phyloP scores from a whole-genome alignment of 2,888 invertebrate genomes.

The Fissipunctia ypsillon region DNA sequence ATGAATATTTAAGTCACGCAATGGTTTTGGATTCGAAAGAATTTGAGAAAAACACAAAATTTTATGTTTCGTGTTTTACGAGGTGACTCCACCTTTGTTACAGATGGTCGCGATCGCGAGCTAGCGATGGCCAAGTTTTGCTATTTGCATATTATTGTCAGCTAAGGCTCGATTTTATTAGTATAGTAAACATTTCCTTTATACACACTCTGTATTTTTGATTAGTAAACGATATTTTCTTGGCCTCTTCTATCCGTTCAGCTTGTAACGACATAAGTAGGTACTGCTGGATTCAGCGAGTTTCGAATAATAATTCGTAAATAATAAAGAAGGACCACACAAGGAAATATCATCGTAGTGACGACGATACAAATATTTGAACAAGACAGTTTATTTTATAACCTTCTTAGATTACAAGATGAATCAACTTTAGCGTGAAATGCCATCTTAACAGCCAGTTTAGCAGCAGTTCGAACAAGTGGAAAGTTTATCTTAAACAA shows the following conservation, averaged over 20 bases:
- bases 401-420: background rate
- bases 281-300: background rate
- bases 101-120: background rate
- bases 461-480: slow-evolving; percentile 30
- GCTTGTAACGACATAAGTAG: background rate
- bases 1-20: slow-evolving; percentile 31
- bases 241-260: background rate
- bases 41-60: slow-evolving; percentile 13
- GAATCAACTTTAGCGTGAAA: slow-evolving; percentile 25
- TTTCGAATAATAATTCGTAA: background rate
- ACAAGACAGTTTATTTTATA: slow-evolving; percentile 11
- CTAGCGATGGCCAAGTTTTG: background rate
- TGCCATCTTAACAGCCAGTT: slow-evolving; percentile 11
- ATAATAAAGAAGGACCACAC: background rate
- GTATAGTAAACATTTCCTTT: too few relatives aligned
- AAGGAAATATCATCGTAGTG: background rate
- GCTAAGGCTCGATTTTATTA: background rate
- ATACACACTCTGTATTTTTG: background rate
- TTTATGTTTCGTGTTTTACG: slow-evolving; percentile 13
- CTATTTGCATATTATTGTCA: background rate
- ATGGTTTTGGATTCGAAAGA: slow-evolving; percentile 5
- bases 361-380: slow-evolving; percentile 2
- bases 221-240: background rate
- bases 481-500: slow-evolving; percentile 60
- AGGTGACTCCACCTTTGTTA: slow-evolving; percentile 30